Conservation (phyloP, 2,888 invertebrate species). For the Mactromeris polynyma region DNA sequence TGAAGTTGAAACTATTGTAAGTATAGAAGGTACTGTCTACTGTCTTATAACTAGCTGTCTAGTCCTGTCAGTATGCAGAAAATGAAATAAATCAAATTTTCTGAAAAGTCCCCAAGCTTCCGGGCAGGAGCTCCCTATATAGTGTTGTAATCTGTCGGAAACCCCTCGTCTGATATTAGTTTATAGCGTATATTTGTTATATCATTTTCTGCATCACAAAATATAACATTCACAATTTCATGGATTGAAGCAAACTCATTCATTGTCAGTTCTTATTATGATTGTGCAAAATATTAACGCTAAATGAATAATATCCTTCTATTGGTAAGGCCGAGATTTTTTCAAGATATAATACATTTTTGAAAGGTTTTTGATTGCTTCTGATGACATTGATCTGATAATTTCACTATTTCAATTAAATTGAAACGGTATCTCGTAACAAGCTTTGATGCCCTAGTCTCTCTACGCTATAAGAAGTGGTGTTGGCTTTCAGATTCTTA, state of each 20-base stretch:
- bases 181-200: background rate
- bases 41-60: background rate
- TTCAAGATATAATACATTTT: slow-evolving; percentile 6
- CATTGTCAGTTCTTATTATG: background rate
- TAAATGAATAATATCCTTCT: slow-evolving; percentile 5
- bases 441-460: slow-evolving; percentile 1
- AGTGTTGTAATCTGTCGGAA: background rate
- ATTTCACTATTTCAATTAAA: slow-evolving; percentile 15
- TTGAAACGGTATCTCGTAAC: background rate
- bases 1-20: slow-evolving; percentile 89
- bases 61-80: background rate
- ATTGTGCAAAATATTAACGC: background rate
- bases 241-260: background rate
- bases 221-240: background rate
- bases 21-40: slow-evolving; percentile 73
- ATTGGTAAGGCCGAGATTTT: background rate
- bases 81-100: background rate
- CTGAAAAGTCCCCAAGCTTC: background rate
- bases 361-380: slow-evolving; percentile 14
- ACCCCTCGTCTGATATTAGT: background rate
- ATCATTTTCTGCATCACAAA: background rate
- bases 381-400: slow-evolving; percentile 20
- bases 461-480: background rate
- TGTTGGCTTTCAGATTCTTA: background rate
- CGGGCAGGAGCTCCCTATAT: background rate